A percentile compares a stretch with the other conserved stretches of the same genome.
phyloP scores from a whole-genome alignment of 2,888 invertebrate genomes.

The Cremastobaeus sp. region DNA sequence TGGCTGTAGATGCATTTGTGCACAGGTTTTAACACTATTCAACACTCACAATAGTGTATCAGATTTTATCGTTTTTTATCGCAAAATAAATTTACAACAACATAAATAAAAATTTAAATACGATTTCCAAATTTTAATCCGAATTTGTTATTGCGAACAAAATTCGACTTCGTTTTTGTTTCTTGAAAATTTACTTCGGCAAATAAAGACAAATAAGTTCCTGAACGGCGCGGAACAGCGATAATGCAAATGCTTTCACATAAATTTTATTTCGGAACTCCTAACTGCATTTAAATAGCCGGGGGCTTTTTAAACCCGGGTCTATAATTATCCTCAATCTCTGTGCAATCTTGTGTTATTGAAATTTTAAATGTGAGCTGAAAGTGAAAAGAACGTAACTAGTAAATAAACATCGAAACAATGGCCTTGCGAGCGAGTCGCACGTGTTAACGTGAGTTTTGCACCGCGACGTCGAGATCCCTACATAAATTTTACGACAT shows the following conservation, averaged over 20 bases:
- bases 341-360: neutral
- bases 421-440: constrained; percentile 46
- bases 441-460: constrained; percentile 47
- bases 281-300: too few species aligned
- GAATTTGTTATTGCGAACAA: too few species aligned
- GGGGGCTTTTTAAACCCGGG: too few species aligned
- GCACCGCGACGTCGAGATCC: constrained; percentile 41
- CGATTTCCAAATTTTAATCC: too few species aligned
- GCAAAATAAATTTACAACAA: neutral
- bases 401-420: constrained; percentile 41
- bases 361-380: constrained; percentile 11
- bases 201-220: too few species aligned
- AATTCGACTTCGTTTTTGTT: too few species aligned
- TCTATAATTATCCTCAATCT: neutral
- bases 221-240: too few species aligned
- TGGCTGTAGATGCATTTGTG: neutral
- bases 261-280: too few species aligned
- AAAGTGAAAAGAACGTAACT: constrained; percentile 28
- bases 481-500: constrained; percentile 54
- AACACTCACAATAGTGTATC: neutral
- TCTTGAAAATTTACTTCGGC: too few species aligned
- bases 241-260: too few species aligned
- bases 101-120: too few species aligned
- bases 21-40: neutral
- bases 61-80: too few species aligned